Evolutionary conservation across 2,888 invertebrate genomes (phyloP).

Genomic region (Julus scanicus): DNA sequence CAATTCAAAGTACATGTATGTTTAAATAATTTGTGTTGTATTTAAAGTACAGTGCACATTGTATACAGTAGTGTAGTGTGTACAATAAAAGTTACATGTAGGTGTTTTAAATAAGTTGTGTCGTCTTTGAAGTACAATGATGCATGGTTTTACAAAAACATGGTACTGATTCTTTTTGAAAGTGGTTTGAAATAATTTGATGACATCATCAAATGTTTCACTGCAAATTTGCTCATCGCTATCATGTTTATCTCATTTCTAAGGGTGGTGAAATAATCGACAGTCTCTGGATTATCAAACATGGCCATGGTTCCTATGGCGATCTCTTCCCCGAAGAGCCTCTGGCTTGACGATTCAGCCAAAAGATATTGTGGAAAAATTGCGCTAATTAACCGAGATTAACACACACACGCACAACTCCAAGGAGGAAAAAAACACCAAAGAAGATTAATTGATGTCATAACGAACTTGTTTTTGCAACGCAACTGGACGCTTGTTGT

Average conservation of each 20-base stretch:
- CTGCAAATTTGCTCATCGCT: background rate
- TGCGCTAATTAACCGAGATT: background rate
- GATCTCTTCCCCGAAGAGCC: conserved; percentile 44
- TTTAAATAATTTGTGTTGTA: too few species aligned
- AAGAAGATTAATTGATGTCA: background rate
- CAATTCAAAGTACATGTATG: too few species aligned
- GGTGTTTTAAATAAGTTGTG: too few species aligned
- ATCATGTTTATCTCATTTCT: background rate
- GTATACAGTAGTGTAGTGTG: too few species aligned
- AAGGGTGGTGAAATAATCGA: conserved; percentile 51
- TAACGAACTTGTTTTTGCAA: background rate
- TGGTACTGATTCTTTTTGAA: too few species aligned
- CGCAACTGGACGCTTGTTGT: background rate
- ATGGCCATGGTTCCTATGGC: conserved; percentile 54
- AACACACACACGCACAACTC: background rate
- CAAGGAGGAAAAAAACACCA: background rate
- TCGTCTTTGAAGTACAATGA: too few species aligned
- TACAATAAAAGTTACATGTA: too few species aligned
- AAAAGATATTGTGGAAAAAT: background rate
- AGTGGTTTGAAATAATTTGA: too few species aligned
- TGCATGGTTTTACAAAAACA: too few species aligned
- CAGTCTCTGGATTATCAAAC: conserved; percentile 51
- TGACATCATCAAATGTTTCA: background rate
- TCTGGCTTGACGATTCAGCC: background rate
- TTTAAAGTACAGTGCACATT: too few species aligned